Base-by-base conservation (phyloP, 2,113 vertebrate genomes). In the Strigops habroptila region DNA sequence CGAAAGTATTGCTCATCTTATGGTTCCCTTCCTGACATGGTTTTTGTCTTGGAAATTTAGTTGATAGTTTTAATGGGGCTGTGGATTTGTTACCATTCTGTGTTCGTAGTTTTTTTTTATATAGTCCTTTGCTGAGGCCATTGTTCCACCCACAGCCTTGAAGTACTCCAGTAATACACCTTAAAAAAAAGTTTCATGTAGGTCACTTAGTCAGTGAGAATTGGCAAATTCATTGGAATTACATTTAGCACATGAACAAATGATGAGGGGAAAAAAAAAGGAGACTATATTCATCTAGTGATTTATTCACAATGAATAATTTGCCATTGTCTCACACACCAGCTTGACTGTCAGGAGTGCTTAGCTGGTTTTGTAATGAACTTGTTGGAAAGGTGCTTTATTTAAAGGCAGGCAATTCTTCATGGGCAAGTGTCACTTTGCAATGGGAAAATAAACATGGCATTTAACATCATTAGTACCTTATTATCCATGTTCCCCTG, bases 321-420 rank as follows among this genome's bases (percentile, higher is more conserved):
- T 84, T 84, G 73, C 93, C 78, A 82, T 91, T 93, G 88, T 94
- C 90, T 96, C 83, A 76, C 92, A 82, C 55, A 83, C 46, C 91
- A 95, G 73, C 82, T 93, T 96, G 82, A 84, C 80, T 93, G 83
- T 88, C 80, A 90, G 77, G 77, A 89, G 65, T 1, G 31, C 62
- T 96, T 82, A 82, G 82, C 88, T 86, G 90, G 77, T 76, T 96
- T 94, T 84, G 68, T 75, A 91, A 88, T 41, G 55, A 95, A 79
- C 80, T 86, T 86, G 74, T 86, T 93, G 78, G 80, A 82, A 93
- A 97, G 93, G 88, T 96, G 69, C 52, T 95, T 95, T 86, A 73
- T 91, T 94, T 96, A 73, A 92, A 91, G 78, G 41, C 65, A 81
- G 52, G 25, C 62, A 95, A 1, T 88, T 90, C 75, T 86, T 91